Base-by-base conservation (phyloP, 2,797 vertebrate genomes). In the Intellagama lesueurii region DNA sequence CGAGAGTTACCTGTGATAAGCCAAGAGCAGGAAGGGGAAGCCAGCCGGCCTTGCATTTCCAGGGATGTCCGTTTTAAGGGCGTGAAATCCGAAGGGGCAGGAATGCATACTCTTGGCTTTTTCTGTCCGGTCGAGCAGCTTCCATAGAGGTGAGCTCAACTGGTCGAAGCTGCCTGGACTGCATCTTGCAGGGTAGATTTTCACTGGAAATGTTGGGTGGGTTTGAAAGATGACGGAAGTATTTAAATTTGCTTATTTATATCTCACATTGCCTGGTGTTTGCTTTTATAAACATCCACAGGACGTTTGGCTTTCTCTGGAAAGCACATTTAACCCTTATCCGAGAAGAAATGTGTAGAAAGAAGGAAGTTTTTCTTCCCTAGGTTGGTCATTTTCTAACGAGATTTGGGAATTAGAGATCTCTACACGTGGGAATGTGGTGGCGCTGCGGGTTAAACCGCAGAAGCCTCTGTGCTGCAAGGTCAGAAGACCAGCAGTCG, bases 171-270 rank as follows among this genome's bases (percentile, higher is more conserved):
- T 4, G 14, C n/a, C 75, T 0, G 0, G 69, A 4, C 16, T 0
- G 0, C 5, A 6, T 32, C 32, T 87, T 89, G 89, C 60, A 26
- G 91, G 92, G 92, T 88, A 56, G 17, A 82, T 79, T 17, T 44
- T 73, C 44, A 80, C n/a, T n/a, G 86, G 22, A 78, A 56, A 76
- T 47, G 77, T 2, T 11, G 70, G 68, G 16, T 47, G 86, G 89
- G 32, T 88, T 76, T 82, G n/a, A 72, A 56, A 82, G 77, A 87
- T 69, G 92, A 93, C 92, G 94, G 47, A 92, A 93, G 76, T 73
- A 88, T 89, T 79, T 87, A 70, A 88, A 16, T 79, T 47, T 3
- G 73, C 83, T 81, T 77, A 17, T 52, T 81, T 28, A 64, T 80
- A 83, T 5, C 82, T 60, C 60, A 16, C 1, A 0, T 22, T 89